Evolutionary conservation across 2,888 invertebrate genomes (phyloP), one percentile per base, ranked within the genome.

Genomic region (Acleris holmiana): DNA sequence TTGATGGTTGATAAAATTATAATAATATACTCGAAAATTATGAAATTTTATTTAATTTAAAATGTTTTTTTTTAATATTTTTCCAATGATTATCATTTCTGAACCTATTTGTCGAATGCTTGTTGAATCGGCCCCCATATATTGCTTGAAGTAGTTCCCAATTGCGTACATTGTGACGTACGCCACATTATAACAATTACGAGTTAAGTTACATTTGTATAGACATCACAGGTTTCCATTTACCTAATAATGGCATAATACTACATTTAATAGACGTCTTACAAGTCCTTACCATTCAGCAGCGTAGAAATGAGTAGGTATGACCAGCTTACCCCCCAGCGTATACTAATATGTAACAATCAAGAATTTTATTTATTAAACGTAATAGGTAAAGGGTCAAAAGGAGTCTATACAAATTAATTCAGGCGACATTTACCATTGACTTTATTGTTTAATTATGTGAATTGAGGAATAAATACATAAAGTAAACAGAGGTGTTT

Each of bases 191-290:
- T 69, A 72, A 73, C 70, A 75, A 73, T 73, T 70, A 70, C 66
- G 64, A 61, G 35, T 67, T n/a, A 44, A 53, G 47, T 62, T 41
- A 56, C 66, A 48, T 23, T 55, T 62, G 67, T 67, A 73, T 78
- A 73, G 68, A 76, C 72, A 68, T 67, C 56, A 59, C 68, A 50
- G 59, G 56, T n/a, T 55, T 51, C 59, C 60, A 74, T 79, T 77
- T 77, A 73, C 66, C 72, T 74, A 74, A 77, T 79, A 82, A 78
- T 78, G 76, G 71, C 75, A 78, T 81, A 79, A 83, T 80, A 73
- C 64, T 51, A 64, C 25, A 73, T 74, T 75, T 68, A 69, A 74
- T 44, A 70, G 77, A 73, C 69, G 51, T 71, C 76, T 51, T 71
- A 75, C 66, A 77, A 80, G 69, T 75, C 71, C 68, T 60, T 62